phyloP scores from a whole-genome alignment of 2,113 vertebrate genomes.

The Cyanoderma ruficeps region DNA sequence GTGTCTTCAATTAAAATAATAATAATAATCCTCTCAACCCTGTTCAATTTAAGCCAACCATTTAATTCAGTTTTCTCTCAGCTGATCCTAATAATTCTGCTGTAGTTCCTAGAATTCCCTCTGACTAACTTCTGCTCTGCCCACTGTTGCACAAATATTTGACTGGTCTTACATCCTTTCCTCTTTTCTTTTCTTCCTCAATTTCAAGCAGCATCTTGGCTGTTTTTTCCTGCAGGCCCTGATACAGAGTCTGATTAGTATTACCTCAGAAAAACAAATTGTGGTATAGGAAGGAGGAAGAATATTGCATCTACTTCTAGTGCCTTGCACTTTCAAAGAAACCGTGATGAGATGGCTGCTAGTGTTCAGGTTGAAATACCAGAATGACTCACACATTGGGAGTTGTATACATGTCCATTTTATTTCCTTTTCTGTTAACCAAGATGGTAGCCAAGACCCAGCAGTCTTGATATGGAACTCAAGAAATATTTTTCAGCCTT shows the following conservation, averaged over 20 bases:
- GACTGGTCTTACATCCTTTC: not conserved
- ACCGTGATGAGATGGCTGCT: not conserved
- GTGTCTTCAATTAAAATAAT: slow-evolving; percentile 51
- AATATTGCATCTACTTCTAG: not conserved
- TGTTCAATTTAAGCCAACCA: not conserved
- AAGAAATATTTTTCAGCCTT: not conserved
- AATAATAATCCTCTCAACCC: not conserved
- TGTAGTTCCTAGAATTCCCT: not conserved
- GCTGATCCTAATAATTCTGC: not conserved
- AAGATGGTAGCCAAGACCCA: not conserved
- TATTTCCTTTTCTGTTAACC: not conserved
- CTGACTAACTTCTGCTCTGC: not conserved
- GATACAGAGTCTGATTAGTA: not conserved
- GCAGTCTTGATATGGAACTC: not conserved
- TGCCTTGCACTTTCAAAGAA: not conserved
- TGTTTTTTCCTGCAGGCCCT: not conserved
- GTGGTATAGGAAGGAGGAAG: not conserved
- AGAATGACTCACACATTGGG: not conserved
- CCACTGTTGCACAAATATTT: not conserved
- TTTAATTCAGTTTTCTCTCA: slow-evolving; percentile 37
- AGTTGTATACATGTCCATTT: not conserved
- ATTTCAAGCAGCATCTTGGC: not conserved
- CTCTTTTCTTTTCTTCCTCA: not conserved
- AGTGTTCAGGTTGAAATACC: not conserved
- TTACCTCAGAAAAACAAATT: not conserved